Base-by-base conservation (phyloP, 2,888 invertebrate species). In the Parnassius apollo region DNA sequence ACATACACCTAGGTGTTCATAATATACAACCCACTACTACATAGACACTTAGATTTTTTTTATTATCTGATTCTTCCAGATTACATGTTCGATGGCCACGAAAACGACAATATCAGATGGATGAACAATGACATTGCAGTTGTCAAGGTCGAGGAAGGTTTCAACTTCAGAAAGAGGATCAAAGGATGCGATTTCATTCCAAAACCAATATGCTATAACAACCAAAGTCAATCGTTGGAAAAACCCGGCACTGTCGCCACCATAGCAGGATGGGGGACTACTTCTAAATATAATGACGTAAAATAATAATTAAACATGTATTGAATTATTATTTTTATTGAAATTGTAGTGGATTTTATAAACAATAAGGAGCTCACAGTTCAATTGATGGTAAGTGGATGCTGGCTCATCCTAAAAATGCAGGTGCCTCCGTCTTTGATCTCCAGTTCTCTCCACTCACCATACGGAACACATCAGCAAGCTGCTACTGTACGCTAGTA, bases 111-210 rank as follows among this genome's bases (percentile, higher is more conserved):
- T 63, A 85, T 90, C 18, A 75, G 86, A 61, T 90, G 89, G 89
- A 87, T 90, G 89, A 87, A 86, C 76, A 88, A 89, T 63, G 89
- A 90, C 65, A 88, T 90, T 8, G 89, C 89, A 0, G 75, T 90
- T 0, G 87, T 89, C 0, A 89, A 86, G 61, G 72, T 88, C 0
- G 89, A 89, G 62, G 88, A 86, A 22, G 85, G 86, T 0, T 90
- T 90, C 53, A 87, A 89, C 61, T 89, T 89, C 64, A 80, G 74
- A 1, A 72, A 87, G 35, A 75, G 83, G 11, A 76, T 88, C 2
- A 73, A 77, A 53, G 89, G 89, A 2, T 90, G 89, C 58, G 88
- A 88, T 42, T 88, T 87, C 51, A 66, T 85, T 2, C 89, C 89
- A 0, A 85, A 82, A 44, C 88, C 88, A 0, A 75, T 90, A 45